Conservation (phyloP, 2,113 vertebrate genomes). For the Eublepharis macularius region DNA sequence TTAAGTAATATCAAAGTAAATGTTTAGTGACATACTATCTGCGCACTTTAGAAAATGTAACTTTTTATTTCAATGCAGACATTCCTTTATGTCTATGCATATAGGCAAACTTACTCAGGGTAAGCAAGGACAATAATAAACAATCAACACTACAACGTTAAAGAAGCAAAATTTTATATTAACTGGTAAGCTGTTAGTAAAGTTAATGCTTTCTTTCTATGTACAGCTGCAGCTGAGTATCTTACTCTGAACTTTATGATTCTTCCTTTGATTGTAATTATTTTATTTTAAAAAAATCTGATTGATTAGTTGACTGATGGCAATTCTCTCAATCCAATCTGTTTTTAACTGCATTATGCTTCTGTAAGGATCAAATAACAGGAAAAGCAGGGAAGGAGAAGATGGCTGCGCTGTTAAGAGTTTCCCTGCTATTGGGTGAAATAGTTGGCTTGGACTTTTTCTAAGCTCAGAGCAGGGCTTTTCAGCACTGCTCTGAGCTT, state of each 20-base stretch:
- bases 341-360: neutral
- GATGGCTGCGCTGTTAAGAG: too few relatives aligned
- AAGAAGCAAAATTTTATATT: constrained; percentile 1
- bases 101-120: neutral
- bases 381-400: neutral
- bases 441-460: too few relatives aligned
- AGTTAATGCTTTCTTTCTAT: neutral
- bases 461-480: too few relatives aligned
- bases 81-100: neutral
- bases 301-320: neutral
- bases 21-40: neutral
- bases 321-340: neutral
- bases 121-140: constrained; percentile 2
- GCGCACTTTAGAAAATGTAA: neutral
- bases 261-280: neutral
- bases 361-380: neutral
- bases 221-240: neutral
- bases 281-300: neutral
- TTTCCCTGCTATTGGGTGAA: too few relatives aligned
- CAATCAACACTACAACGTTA: neutral
- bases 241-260: neutral
- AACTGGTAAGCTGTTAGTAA: neutral
- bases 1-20: neutral
- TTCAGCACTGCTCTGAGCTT: too few relatives aligned
- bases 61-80: constrained; percentile 4